Percentiles rank a stretch among this genome's conserved stretches.
Evolutionary conservation across 1,140 invertebrate species (phyloP).

Genomic region (Rhopalosiphum padi): DNA sequence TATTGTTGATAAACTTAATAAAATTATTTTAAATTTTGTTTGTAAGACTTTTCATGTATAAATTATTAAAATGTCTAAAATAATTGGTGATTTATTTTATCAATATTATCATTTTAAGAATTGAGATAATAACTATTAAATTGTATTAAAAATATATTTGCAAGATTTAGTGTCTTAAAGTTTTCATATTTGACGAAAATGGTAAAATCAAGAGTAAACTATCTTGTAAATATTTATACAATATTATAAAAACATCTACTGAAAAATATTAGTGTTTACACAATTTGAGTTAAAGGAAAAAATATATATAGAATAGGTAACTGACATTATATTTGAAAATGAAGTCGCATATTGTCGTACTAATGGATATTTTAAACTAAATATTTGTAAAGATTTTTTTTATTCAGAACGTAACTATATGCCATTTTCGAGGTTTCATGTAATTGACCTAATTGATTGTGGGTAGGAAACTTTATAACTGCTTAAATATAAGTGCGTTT

Average conservation of each 20-base stretch:
- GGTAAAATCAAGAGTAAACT: neutral
- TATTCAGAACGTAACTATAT: neutral
- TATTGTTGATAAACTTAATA: too few species aligned
- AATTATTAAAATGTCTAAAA: neutral
- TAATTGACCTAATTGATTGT: constrained; percentile 23
- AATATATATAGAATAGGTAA: neutral
- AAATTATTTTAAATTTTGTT: too few species aligned
- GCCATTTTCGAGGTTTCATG: constrained; percentile 15
- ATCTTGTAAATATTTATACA: neutral
- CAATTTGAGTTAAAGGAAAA: neutral
- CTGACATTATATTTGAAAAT: neutral
- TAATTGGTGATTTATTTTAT: neutral
- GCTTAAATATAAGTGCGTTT: neutral
- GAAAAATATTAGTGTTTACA: neutral
- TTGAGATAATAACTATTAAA: neutral
- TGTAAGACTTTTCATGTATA: too few species aligned
- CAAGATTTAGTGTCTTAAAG: neutral
- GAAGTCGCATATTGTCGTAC: neutral
- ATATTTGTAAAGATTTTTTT: neutral
- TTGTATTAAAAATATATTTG: neutral
- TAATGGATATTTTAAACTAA: neutral
- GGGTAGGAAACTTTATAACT: neutral
- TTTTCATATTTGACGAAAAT: neutral
- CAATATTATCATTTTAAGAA: neutral
- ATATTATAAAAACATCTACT: neutral